Evolutionary conservation across 2,888 invertebrate genomes (phyloP).

Genomic region (Campaea margaritaria): DNA sequence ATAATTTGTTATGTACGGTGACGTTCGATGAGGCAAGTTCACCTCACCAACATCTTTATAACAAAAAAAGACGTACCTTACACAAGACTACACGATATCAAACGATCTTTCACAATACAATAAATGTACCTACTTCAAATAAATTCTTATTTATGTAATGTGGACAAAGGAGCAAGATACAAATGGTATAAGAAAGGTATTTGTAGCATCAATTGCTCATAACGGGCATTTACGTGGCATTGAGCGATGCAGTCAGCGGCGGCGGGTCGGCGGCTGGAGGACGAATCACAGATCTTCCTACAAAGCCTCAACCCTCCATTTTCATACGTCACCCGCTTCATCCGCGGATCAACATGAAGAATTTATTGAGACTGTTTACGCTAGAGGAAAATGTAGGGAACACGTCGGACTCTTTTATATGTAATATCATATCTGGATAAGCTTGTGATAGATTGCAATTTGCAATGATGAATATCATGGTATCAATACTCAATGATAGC

Average conservation of each 20-base stretch:
- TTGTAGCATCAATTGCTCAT: constrained; percentile 17
- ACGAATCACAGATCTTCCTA: constrained; percentile 61
- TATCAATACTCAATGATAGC: constrained; percentile 6
- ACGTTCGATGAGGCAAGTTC: neutral
- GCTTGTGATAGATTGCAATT: constrained; percentile 31
- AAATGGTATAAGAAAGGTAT: neutral
- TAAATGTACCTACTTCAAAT: no score
- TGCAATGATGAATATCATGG: constrained; percentile 27
- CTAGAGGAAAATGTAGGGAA: constrained; percentile 47
- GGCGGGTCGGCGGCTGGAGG: constrained; percentile 41
- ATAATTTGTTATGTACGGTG: no score
- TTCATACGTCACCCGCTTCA: constrained; percentile 73
- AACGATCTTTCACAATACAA: no score
- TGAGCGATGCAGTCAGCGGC: constrained; percentile 57
- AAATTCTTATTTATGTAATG: no score
- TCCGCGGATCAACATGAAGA: constrained; percentile 73
- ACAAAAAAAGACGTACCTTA: no score
- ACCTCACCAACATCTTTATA: no score
- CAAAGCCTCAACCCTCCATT: constrained; percentile 59
- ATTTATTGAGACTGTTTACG: constrained; percentile 75
- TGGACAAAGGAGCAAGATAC: neutral
- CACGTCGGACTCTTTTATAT: constrained; percentile 38
- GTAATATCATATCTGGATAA: constrained; percentile 30
- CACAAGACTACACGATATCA: neutral
- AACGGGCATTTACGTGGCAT: constrained; percentile 39